Conservation (phyloP, 2,113 vertebrate species). For the Myotis lucifugus region DNA sequence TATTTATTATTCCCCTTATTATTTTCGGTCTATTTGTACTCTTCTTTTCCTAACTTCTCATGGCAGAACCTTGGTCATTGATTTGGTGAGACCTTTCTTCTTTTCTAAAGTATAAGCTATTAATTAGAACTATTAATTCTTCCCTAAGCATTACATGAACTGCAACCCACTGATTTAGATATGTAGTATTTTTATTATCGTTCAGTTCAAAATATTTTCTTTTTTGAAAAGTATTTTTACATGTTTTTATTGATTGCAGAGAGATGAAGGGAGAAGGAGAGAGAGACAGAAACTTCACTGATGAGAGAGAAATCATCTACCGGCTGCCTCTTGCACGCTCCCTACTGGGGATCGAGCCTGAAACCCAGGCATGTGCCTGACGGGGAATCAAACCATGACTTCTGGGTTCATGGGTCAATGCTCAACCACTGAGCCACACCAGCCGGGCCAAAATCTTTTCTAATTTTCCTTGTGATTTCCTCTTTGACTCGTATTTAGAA, state of each 20-base stretch:
- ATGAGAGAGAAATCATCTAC: no score
- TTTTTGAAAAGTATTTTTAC: no score
- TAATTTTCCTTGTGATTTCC: not conserved
- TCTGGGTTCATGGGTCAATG: no score
- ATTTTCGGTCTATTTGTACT: not conserved
- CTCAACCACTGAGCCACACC: no score
- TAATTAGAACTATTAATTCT: not conserved
- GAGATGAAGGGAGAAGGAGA: not conserved
- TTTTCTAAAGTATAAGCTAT: not conserved
- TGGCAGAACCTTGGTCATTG: not conserved
- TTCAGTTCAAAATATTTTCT: not conserved
- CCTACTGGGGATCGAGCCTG: no score
- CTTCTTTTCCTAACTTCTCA: not conserved
- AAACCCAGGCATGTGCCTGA: no score
- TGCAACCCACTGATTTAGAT: not conserved
- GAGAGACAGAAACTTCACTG: not conserved
- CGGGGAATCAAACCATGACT: no score
- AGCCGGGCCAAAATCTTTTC: not conserved
- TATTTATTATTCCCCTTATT: not conserved
- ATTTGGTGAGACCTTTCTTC: not conserved
- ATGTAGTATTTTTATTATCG: not conserved
- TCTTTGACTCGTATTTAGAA: slow-evolving; percentile 27
- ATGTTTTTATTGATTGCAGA: no score
- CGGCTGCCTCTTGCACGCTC: no score
- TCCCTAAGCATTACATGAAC: not conserved